phyloP scores from a whole-genome alignment of 2,888 invertebrate genomes.

The Phyllotreta cruciferae region DNA sequence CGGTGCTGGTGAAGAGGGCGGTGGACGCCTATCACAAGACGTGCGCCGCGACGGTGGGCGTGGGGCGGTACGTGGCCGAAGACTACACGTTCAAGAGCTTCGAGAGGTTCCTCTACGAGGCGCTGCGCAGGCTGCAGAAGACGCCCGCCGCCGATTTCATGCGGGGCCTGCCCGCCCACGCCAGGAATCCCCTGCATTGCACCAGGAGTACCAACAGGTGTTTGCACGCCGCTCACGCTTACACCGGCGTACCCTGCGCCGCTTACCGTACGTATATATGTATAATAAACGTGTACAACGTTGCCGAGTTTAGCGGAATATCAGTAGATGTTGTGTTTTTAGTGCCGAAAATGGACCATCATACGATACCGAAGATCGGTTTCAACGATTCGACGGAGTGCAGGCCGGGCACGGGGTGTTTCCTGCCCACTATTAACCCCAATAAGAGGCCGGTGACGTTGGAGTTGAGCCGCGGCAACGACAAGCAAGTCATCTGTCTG shows the following conservation, averaged over 20 bases:
- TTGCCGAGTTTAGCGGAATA: not conserved
- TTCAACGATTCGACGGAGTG: conserved; percentile 55
- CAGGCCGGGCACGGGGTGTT: conserved; percentile 60
- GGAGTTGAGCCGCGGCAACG: conserved; percentile 84
- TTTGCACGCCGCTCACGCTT: conserved; percentile 89
- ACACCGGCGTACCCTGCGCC: conserved; percentile 87
- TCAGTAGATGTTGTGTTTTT: conserved; percentile 50
- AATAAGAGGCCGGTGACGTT: conserved; percentile 69
- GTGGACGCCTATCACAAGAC: conserved; percentile 85
- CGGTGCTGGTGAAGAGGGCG: conserved; percentile 84
- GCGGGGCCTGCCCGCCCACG: conserved; percentile 58
- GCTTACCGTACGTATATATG: conserved; percentile 76
- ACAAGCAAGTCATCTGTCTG: conserved; percentile 85
- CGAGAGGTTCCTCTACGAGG: conserved; percentile 88
- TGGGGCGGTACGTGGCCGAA: conserved; percentile 69
- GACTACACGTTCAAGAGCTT: conserved; percentile 79
- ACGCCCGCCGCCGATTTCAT: conserved; percentile 69
- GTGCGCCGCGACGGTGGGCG: conserved; percentile 71
- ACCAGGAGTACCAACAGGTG: conserved; percentile 89
- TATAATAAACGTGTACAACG: not conserved
- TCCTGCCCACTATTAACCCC: conserved; percentile 72
- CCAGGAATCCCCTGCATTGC: conserved; percentile 76
- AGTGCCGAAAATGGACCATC: conserved; percentile 83
- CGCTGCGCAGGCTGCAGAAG: conserved; percentile 78
- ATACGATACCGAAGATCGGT: conserved; percentile 78